Base-by-base conservation (phyloP, 2,888 invertebrate genomes). In the Pyrocoelia pectoralis region DNA sequence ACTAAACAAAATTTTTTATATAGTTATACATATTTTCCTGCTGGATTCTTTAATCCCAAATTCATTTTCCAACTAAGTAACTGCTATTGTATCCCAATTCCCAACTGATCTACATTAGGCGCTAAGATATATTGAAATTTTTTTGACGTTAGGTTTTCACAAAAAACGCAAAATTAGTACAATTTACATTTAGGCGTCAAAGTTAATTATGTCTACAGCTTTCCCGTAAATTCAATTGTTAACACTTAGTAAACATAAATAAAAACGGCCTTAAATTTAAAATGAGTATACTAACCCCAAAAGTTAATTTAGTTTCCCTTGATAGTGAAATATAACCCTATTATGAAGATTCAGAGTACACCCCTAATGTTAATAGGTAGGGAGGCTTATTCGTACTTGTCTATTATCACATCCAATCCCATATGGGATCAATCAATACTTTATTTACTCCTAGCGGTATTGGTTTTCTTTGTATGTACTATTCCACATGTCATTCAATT, bases 401-500 rank as follows among this genome's bases (percentile, higher is more conserved):
- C 69, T 70, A 68, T 71, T 71, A 71, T 67, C 69, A 68, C 68
- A 67, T 46, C 10, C 17, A 46, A 46, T 68, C 69, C 71, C 71
- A 72, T 71, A 71, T 71, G 71, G 65, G 69, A 68, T 66, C 65
- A 69, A 72, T 72, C 71, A 70, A 71, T 72, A 72, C 68, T 63
- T 52, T 54, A 61, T 61, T 64, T 59, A 60, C 51, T 58, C 46
- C 51, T 46, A 40, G 49, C 24, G 46, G 60, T 52, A 61, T 55
- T 56, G 46, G 54, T 48, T 56, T 61, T 56, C 52, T 13, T 29
- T 52, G 33, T 48, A 38, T 48, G 13, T 29, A 51, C 38, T 12
- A 15, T n/a, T 57, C 57, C 52, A 52, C 18, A 43, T 29, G 51
- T 33, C 46, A 53, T 52, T 14, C 52, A 46, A 53, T 59, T 52